Evolutionary conservation across 1,140 invertebrate genomes (phyloP), one percentile per base, ranked within the genome.

Genomic region (Leptonema lineaticorne): DNA sequence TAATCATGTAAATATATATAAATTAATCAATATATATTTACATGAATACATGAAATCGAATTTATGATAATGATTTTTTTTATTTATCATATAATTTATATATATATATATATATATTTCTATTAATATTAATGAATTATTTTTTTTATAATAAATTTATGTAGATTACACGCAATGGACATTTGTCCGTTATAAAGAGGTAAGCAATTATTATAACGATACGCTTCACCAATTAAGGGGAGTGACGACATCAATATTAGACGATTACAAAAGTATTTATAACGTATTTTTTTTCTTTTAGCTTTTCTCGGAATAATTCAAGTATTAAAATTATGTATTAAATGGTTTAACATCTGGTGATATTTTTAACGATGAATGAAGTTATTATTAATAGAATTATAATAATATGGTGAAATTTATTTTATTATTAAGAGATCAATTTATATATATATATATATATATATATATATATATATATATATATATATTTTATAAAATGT

Each of bases 121-220:
- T n/a, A n/a, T n/a, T n/a, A n/a, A n/a, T n/a, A 16, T 30, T 59
- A 20, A 1, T n/a, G 22, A 29, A n/a, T 58, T 58, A 29, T 29
- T n/a, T 33, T 20, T 59, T 59, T 53, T 53, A 4, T 53, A 22
- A 20, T 22, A 6, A 53, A 53, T 22, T 22, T 30, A 59, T 8
- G 28, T 4, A 18, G n/a, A 59, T 30, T 28, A 9, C 1, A 59
- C 57, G n/a, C 20, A 59, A 33, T 53, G 50, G 11, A 53, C n/a
- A 11, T 59, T 59, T 45, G 33, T 16, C 24, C 46, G 41, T 46
- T n/a, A 50, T 28, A 20, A 50, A 67, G 69, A 70, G 69, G 69
- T 70, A 62, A 70, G 59, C 62, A 67, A 60, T 67, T 56, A 70
- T 70, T 62, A 53, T 53, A 70, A 66, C 37, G 69, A 70, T 70